phyloP scores from a whole-genome alignment of 1,140 invertebrate genomes.

The Chrysoperla carnea region DNA sequence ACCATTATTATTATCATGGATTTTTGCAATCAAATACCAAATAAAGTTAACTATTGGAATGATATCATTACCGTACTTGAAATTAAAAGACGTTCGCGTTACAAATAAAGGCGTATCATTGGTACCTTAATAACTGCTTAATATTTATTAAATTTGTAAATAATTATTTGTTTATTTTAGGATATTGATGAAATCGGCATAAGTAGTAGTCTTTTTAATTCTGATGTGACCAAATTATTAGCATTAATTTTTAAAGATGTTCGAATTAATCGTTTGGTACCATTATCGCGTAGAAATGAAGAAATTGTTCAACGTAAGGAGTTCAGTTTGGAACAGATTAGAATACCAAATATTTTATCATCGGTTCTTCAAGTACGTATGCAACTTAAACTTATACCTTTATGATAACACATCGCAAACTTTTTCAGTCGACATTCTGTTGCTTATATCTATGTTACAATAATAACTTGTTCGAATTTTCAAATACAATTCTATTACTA shows the following conservation, averaged over 20 bases:
- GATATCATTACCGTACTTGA: slow-evolving; percentile 43
- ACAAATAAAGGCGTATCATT: slow-evolving; percentile 45
- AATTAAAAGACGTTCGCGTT: slow-evolving; percentile 43
- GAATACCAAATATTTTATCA: slow-evolving; percentile 57
- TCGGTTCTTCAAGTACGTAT: slow-evolving; percentile 65
- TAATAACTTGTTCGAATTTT: too few relatives aligned
- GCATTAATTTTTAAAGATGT: slow-evolving; percentile 70
- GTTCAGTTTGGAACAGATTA: slow-evolving; percentile 51
- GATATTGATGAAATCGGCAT: slow-evolving; percentile 74
- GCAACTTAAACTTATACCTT: too few relatives aligned
- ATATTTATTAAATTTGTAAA: neutral
- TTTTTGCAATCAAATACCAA: slow-evolving; percentile 39
- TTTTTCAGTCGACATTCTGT: too few relatives aligned
- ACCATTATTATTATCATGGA: slow-evolving; percentile 42
- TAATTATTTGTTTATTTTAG: slow-evolving; percentile 27
- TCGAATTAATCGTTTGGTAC: slow-evolving; percentile 42
- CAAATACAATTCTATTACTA: too few relatives aligned
- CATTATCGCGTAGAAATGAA: slow-evolving; percentile 15
- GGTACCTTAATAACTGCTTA: slow-evolving; percentile 28
- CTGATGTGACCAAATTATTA: slow-evolving; percentile 72
- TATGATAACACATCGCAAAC: too few relatives aligned
- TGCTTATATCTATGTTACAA: too few relatives aligned
- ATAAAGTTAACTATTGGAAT: slow-evolving; percentile 44
- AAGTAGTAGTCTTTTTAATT: slow-evolving; percentile 77
- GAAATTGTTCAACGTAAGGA: slow-evolving; percentile 37